A percentile compares a stretch with the other conserved stretches of the same genome.
Evolutionary conservation across 2,888 invertebrate genomes (phyloP).

Genomic region (Malthinus flaveolus): DNA sequence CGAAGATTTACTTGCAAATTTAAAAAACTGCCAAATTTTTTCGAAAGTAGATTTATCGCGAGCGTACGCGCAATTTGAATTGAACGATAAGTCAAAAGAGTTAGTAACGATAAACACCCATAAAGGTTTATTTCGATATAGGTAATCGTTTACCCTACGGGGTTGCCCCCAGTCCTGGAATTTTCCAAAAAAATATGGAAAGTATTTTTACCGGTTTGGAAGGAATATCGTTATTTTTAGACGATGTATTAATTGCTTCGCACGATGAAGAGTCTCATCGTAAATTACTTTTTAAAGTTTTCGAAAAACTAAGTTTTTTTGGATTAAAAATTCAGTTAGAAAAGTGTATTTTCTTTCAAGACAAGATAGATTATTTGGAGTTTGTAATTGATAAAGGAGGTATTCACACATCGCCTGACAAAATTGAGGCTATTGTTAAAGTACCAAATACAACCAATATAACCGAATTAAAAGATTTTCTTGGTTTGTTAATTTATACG

Average conservation of each 20-base stretch:
- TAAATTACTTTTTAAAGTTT: not conserved
- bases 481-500: conserved; percentile 22
- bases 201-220: not conserved
- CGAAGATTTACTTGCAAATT: too few relatives aligned
- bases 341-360: not conserved
- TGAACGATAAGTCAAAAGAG: conserved; percentile 38
- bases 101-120: conserved; percentile 40
- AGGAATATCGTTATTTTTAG: not conserved
- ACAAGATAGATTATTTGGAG: not conserved
- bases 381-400: not conserved
- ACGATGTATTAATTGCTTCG: not conserved
- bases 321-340: not conserved
- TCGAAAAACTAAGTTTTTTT: not conserved
- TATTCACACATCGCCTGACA: not conserved
- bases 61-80: conserved; percentile 41
- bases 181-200: not conserved
- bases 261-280: not conserved
- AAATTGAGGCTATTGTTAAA: too few relatives aligned
- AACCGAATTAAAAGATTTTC: too few relatives aligned
- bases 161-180: not conserved
- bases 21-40: conserved; percentile 28
- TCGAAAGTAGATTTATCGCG: conserved; percentile 41
- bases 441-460: too few relatives aligned
- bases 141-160: too few relatives aligned
- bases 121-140: conserved; percentile 36